Evolutionary conservation across 2,888 invertebrate species (phyloP).

Genomic region (Kuschelorhynchus macadamiae): DNA sequence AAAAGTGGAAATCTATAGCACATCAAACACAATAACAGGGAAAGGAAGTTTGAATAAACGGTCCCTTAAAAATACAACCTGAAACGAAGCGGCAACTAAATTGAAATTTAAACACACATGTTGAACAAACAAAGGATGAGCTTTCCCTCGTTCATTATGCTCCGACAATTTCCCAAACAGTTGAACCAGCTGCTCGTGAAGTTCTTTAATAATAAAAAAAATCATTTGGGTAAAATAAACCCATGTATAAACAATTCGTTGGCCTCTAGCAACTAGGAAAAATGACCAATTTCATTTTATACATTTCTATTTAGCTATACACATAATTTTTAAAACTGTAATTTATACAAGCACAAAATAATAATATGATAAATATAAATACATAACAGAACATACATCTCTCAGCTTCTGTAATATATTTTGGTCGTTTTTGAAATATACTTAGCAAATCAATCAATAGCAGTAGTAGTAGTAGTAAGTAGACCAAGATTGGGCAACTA

Average conservation of each 20-base stretch:
- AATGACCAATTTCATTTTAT: no score
- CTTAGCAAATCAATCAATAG: no score
- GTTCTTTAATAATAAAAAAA: background rate
- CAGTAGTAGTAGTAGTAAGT: no score
- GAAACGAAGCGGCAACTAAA: slow-evolving; percentile 18
- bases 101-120: slow-evolving; percentile 31
- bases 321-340: background rate
- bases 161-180: slow-evolving; percentile 7
- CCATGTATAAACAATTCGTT: no score
- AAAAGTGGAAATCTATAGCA: slow-evolving; percentile 1
- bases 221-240: no score
- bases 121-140: slow-evolving; percentile 22
- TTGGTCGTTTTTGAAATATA: no score
- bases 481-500: no score
- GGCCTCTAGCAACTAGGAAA: no score
- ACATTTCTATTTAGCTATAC: background rate
- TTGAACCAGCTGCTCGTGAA: background rate
- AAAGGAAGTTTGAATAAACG: slow-evolving; percentile 27
- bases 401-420: no score
- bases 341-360: no score
- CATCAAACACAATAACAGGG: slow-evolving; percentile 15
- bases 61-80: slow-evolving; percentile 7
- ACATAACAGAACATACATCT: no score
- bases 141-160: slow-evolving; percentile 8
- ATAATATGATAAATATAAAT: no score